These are phyloP conservation scores for Sepiola atlantica DNA, from an alignment of 2,888 invertebrate species.

Conservation along the genomic window DNA sequence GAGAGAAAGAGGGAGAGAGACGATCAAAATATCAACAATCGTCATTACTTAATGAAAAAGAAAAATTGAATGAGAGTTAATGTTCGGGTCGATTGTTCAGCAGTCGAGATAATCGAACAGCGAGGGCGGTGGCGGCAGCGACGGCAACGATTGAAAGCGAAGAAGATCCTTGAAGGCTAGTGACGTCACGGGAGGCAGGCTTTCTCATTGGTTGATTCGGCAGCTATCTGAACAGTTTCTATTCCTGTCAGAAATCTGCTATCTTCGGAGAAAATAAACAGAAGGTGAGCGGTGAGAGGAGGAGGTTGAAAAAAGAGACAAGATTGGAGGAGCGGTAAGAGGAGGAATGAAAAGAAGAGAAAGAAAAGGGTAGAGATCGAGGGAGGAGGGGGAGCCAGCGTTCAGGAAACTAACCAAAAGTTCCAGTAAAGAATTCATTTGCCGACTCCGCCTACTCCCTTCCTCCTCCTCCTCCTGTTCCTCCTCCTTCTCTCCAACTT, in stretches of 20 bases:
- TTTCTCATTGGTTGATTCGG: background rate
- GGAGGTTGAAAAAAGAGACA: background rate
- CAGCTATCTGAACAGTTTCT: background rate
- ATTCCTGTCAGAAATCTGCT: constrained; percentile 18
- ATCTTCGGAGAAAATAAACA: background rate
- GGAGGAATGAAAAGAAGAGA: no score
- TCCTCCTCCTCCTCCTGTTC: no score
- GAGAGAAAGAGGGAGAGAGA: background rate
- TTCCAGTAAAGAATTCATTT: background rate
- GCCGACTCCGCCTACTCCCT: background rate
- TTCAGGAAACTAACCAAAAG: background rate
- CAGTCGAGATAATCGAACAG: background rate
- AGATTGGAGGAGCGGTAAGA: no score
- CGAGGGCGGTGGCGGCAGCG: background rate
- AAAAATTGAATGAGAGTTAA: background rate
- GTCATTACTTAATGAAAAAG: background rate
- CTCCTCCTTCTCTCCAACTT: background rate
- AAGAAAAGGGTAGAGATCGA: no score
- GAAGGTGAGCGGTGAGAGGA: background rate
- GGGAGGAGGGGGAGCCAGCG: background rate
- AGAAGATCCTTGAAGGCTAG: background rate
- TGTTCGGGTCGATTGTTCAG: background rate
- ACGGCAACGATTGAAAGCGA: background rate
- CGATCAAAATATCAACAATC: background rate
- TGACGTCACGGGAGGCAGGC: background rate